Evolutionary conservation across 2,113 vertebrate species (phyloP).

Genomic region (Megaceryle torquata): DNA sequence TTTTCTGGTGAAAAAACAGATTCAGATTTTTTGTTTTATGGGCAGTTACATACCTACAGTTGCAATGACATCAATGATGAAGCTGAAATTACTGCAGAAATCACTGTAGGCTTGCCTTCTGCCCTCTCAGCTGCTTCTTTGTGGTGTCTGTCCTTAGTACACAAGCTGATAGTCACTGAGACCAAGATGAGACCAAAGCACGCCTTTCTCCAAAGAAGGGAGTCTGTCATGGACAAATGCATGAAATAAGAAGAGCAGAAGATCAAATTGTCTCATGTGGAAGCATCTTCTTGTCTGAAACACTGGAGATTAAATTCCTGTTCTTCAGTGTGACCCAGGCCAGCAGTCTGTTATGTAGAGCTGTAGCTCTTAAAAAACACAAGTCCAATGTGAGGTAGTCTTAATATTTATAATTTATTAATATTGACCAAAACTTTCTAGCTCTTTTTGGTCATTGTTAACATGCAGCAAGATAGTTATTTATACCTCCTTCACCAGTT

Average conservation of each 20-base stretch:
- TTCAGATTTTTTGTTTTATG: neutral
- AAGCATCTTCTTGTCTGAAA: neutral
- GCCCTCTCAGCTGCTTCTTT: slow-evolving; percentile 76
- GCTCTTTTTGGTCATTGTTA: neutral
- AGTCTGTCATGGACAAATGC: neutral
- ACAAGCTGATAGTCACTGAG: slow-evolving; percentile 79
- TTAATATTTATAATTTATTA: neutral
- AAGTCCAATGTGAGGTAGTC: neutral
- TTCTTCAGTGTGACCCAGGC: neutral
- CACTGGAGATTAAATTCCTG: neutral
- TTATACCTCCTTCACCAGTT: neutral
- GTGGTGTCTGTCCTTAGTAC: slow-evolving; percentile 77
- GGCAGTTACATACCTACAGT: slow-evolving; percentile 10
- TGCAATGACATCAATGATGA: slow-evolving; percentile 70
- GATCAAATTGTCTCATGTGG: neutral
- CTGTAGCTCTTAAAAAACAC: neutral
- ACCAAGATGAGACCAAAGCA: neutral
- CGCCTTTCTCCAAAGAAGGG: neutral
- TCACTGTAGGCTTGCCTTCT: slow-evolving; percentile 81
- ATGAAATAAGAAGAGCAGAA: neutral
- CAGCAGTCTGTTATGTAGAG: neutral
- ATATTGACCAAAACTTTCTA: neutral
- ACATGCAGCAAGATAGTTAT: neutral
- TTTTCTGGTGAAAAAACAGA: neutral
- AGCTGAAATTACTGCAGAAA: slow-evolving; percentile 75